Evolutionary conservation across 2,797 vertebrate genomes (phyloP).

Genomic region (Pangasius larnaudii): DNA sequence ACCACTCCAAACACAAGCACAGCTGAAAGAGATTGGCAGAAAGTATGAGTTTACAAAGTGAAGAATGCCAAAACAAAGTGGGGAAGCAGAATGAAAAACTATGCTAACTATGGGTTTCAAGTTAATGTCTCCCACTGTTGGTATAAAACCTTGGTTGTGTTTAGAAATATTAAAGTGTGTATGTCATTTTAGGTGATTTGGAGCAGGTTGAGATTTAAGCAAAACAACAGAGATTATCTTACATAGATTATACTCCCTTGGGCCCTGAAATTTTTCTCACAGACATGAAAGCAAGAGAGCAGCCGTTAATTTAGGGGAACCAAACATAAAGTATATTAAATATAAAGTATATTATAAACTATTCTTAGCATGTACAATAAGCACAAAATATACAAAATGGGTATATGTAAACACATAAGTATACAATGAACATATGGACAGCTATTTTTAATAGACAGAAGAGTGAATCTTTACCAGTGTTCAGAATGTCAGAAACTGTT

Average conservation of each 20-base stretch:
- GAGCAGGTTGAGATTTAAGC: neutral
- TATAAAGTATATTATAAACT: neutral
- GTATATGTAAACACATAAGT: neutral
- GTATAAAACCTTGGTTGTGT: neutral
- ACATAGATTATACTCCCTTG: neutral
- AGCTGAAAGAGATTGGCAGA: neutral
- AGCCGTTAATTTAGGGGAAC: neutral
- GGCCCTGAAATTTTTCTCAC: neutral
- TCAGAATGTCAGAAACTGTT: neutral
- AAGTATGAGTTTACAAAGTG: neutral
- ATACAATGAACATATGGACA: neutral
- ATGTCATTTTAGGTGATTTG: neutral
- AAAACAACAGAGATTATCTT: conserved; percentile 18
- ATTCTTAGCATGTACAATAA: conserved; percentile 1
- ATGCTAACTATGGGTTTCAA: neutral
- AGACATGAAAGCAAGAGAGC: neutral
- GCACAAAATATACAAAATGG: neutral
- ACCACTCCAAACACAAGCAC: neutral
- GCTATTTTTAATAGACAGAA: neutral
- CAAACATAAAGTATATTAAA: neutral
- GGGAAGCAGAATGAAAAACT: neutral
- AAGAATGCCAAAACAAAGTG: neutral
- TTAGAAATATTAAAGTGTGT: neutral
- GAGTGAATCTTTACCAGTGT: neutral
- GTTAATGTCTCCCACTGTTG: neutral